Evolutionary conservation across 2,888 invertebrate species (phyloP), one percentile per base, ranked within the genome.

Genomic region (Criorhina ranunculi): DNA sequence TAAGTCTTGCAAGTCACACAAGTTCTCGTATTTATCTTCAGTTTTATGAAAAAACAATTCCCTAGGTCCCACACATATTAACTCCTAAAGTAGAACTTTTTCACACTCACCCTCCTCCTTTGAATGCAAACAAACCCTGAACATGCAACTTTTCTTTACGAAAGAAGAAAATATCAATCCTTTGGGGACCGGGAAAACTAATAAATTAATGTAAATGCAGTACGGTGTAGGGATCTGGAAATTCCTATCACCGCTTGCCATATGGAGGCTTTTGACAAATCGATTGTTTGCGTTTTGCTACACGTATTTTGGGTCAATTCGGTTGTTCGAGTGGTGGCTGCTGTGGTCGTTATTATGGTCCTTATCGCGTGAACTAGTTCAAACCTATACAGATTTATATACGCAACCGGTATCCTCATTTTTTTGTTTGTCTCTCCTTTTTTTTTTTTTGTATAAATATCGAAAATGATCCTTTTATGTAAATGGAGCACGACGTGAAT

Each of bases 281-380:
- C 62, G 62, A 70, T 78, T 70, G 31, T 46, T 57, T 64, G 37
- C 62, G 44, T 70, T 55, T 9, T 19, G 33, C 44, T 55, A 8
- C 69, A 70, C 60, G 69, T 37, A 69, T 77, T 69, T 77, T 46
- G 37, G 75, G 75, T 75, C 75, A 46, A 24, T 44, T 53, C 15
- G 5, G n/a, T 59, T 33, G 35, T 37, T 33, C 31, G 33, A 42
- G 49, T 40, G 35, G 46, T 37, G 44, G 15, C 15, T 4, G 7
- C 19, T n/a, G 11, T 44, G 24, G 15, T 57, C 29, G 40, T 42
- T 40, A 19, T 33, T 40, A 11, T 15, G 40, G 19, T 33, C 9
- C 53, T 31, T 17, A 33, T 33, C 51, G 31, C 11, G 51, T 59
- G 66, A 76, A 66, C 76, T 76, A 57, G 37, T 66, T 59, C 49